A percentile compares a stretch with the other conserved stretches of the same genome.
Evolutionary conservation across 2,797 vertebrate genomes (phyloP).

Genomic region (Eupleurogrammus muticus): DNA sequence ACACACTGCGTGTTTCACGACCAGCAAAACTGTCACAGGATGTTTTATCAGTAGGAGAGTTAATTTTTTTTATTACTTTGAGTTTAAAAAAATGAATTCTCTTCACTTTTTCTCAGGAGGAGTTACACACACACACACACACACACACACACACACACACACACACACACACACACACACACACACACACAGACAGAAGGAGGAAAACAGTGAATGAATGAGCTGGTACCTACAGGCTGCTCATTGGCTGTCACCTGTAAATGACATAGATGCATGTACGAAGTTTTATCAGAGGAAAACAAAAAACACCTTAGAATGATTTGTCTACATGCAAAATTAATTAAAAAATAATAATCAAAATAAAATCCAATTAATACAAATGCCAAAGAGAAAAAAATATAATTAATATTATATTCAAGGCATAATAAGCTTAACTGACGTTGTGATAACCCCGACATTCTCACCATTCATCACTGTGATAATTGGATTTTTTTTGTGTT

Average conservation of each 20-base stretch:
- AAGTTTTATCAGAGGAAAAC: neutral
- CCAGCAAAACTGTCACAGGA: no score
- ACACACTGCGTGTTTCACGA: no score
- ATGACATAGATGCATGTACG: constrained; percentile 53
- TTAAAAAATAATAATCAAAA: no score
- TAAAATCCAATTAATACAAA: neutral
- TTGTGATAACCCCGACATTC: neutral
- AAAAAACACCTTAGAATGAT: neutral
- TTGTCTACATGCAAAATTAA: neutral
- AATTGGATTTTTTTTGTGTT: neutral
- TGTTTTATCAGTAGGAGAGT: no score
- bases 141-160: neutral
- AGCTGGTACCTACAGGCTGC: constrained; percentile 87
- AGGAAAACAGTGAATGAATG: constrained; percentile 35
- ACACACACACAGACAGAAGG: neutral
- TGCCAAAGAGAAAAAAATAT: neutral
- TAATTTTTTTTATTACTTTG: no score
- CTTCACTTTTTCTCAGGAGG: no score
- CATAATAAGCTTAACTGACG: neutral
- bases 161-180: neutral
- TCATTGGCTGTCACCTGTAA: constrained; percentile 80
- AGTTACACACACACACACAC: neutral
- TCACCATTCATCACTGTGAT: neutral
- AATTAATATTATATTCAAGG: neutral
- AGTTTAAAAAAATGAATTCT: no score